Percentiles rank a stretch among this genome's conserved stretches.
These are phyloP conservation scores for Cettia cetti DNA, from an alignment of 2,113 vertebrate species.

Conservation along the genomic window DNA sequence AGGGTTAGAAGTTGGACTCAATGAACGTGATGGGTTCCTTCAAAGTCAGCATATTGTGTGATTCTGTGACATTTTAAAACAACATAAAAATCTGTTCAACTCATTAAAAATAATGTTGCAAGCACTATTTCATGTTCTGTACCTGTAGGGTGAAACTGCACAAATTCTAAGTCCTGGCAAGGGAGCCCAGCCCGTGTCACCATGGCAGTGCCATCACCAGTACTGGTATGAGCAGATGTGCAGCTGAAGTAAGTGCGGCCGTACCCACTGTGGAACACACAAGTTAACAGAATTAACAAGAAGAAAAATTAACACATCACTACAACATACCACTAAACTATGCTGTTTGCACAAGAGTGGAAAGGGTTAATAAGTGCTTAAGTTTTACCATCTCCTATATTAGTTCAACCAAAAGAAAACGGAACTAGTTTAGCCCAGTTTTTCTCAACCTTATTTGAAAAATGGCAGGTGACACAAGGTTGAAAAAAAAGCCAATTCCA, in stretches of 20 bases:
- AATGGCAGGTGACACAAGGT: background rate
- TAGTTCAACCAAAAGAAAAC: background rate
- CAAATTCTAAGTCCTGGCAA: conserved; percentile 96
- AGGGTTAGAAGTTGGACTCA: accelerated
- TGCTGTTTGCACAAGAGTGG: background rate
- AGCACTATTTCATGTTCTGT: background rate
- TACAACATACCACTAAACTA: background rate
- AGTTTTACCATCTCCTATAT: background rate
- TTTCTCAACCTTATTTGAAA: background rate
- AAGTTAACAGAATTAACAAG: background rate
- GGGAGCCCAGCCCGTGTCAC: conserved; percentile 92
- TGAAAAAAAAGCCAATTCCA: background rate
- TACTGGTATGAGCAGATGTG: conserved; percentile 95
- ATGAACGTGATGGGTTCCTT: background rate
- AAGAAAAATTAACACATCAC: background rate
- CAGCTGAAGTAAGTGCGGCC: conserved; percentile 96
- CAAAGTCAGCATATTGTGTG: background rate
- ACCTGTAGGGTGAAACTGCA: conserved; percentile 99
- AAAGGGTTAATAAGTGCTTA: background rate
- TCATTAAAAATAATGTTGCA: background rate
- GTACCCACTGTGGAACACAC: conserved; percentile 80
- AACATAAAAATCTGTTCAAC: background rate
- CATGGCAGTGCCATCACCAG: conserved; percentile 94
- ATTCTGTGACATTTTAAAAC: background rate
- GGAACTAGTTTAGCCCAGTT: background rate